These are phyloP conservation scores for Ataeniobius toweri DNA, from an alignment of 2,797 vertebrate genomes.

Conservation along the genomic window DNA sequence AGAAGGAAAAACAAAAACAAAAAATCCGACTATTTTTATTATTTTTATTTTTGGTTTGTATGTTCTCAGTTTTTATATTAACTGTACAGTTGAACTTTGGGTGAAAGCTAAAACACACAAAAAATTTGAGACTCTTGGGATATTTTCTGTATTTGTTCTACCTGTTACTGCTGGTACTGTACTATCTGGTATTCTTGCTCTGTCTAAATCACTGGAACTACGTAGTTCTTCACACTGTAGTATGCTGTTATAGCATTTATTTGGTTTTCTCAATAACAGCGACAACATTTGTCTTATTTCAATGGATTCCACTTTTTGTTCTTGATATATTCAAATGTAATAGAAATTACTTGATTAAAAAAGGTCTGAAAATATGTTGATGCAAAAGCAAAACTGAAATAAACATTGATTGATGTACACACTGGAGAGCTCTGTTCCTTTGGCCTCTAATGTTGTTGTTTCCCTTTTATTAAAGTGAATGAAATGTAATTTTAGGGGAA, in stretches of 20 bases:
- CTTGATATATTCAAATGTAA: slow-evolving; percentile 84
- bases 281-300: slow-evolving; percentile 82
- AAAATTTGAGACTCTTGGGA: slow-evolving; percentile 58
- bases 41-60: slow-evolving; percentile 58
- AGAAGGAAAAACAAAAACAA: slow-evolving; percentile 16
- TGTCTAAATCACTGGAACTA: slow-evolving; percentile 74
- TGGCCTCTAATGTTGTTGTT: background rate
- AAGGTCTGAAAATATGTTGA: slow-evolving; percentile 82
- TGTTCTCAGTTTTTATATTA: slow-evolving; percentile 84
- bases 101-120: slow-evolving; percentile 67
- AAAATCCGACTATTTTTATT: no score
- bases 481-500: background rate
- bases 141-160: slow-evolving; percentile 84
- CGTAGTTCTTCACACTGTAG: slow-evolving; percentile 74
- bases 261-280: slow-evolving; percentile 77
- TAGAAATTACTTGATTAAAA: slow-evolving; percentile 79
- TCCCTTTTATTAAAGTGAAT: background rate
- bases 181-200: slow-evolving; percentile 79
- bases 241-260: slow-evolving; percentile 71
- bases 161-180: slow-evolving; percentile 85
- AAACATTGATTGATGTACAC: slow-evolving; percentile 86
- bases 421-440: slow-evolving; percentile 39
- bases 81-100: slow-evolving; percentile 79
- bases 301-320: slow-evolving; percentile 83
- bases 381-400: slow-evolving; percentile 83